Percentiles rank a stretch among this genome's conserved stretches.
phyloP scores from a whole-genome alignment of 1,140 invertebrate genomes.

The Trypoxylus dichotomus region DNA sequence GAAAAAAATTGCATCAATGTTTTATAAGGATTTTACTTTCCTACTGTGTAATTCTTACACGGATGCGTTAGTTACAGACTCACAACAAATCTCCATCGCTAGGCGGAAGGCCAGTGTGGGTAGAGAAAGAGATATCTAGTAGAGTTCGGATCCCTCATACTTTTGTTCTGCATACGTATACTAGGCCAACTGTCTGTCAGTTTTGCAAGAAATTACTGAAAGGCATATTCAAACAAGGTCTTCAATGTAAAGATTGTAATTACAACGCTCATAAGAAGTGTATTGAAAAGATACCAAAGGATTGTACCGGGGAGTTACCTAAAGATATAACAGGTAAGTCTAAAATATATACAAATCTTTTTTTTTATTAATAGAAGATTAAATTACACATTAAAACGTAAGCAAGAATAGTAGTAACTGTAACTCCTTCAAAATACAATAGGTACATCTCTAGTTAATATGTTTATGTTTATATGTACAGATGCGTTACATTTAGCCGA shows the following conservation, averaged over 20 bases:
- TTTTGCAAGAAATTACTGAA: constrained; percentile 93
- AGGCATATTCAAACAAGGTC: constrained; percentile 94
- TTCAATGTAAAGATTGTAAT: constrained; percentile 98
- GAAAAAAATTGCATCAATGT: no score
- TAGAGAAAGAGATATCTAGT: constrained; percentile 70
- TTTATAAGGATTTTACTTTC: no score
- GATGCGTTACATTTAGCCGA: no score
- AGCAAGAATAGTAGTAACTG: no score
- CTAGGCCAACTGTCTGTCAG: constrained; percentile 93
- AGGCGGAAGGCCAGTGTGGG: constrained; percentile 73
- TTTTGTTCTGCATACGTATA: constrained; percentile 90
- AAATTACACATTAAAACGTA: no score
- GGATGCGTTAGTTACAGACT: constrained; percentile 30
- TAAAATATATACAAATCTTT: background rate
- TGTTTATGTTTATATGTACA: no score
- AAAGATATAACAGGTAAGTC: constrained; percentile 58
- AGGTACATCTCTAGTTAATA: no score
- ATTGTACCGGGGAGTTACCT: constrained; percentile 86
- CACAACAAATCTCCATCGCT: constrained; percentile 71
- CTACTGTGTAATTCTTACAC: no score
- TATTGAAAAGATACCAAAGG: constrained; percentile 90
- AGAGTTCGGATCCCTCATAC: constrained; percentile 90
- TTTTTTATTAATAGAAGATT: no score
- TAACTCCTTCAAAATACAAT: no score
- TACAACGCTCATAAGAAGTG: constrained; percentile 99